Conservation (phyloP, 2,113 vertebrate species). For the Zosterops hypoxanthus region DNA sequence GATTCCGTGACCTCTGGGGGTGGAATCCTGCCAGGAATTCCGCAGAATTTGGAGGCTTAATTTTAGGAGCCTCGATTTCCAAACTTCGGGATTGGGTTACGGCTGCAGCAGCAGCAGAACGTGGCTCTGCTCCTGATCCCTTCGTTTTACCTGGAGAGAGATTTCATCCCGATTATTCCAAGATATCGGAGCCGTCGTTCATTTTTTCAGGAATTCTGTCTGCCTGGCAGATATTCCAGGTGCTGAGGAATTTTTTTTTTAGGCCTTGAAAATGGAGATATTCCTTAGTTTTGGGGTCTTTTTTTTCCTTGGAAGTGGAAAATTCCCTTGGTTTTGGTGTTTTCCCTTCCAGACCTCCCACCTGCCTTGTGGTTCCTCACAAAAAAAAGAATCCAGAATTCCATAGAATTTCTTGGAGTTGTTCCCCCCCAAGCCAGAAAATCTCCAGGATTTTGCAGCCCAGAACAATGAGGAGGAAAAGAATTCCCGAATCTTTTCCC, state of each 20-base stretch:
- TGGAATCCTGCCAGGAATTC: neutral
- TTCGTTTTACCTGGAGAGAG: neutral
- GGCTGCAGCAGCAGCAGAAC: neutral
- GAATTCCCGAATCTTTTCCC: neutral
- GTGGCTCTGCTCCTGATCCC: neutral
- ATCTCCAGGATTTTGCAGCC: neutral
- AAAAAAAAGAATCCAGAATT: neutral
- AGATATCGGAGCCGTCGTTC: accelerated
- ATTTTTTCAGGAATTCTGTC: neutral
- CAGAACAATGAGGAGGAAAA: neutral
- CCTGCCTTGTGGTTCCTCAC: too few species aligned
- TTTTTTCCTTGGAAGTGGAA: neutral
- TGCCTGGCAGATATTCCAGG: neutral
- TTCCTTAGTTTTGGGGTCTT: neutral
- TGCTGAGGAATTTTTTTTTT: neutral
- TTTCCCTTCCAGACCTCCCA: neutral
- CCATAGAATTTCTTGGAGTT: neutral
- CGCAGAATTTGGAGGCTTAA: accelerated
- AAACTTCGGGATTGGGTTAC: accelerated
- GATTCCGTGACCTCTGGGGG: neutral
- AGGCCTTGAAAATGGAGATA: neutral
- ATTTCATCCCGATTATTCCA: neutral
- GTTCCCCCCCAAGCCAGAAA: neutral
- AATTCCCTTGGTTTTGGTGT: neutral
- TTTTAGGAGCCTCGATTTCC: neutral